phyloP scores from a whole-genome alignment of 2,797 vertebrate species.

The Steatocranus sp. region DNA sequence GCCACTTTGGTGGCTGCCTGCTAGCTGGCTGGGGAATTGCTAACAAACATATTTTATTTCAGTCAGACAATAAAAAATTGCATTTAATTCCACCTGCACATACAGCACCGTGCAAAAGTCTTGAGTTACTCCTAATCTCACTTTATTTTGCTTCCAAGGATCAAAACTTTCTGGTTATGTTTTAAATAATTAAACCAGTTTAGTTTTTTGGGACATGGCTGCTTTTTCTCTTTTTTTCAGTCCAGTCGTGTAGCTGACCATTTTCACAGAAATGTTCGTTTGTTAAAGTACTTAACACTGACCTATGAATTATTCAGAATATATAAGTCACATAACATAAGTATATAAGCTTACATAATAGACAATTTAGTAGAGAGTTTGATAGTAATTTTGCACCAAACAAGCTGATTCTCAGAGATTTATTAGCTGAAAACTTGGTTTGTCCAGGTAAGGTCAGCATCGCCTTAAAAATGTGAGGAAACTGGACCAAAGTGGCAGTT shows the following conservation, averaged over 20 bases:
- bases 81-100: neutral
- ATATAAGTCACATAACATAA: neutral
- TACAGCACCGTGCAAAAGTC: neutral
- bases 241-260: neutral
- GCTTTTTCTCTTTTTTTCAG: neutral
- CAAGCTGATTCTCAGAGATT: neutral
- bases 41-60: neutral
- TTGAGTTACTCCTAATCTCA: too few species aligned
- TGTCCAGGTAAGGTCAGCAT: fast-evolving
- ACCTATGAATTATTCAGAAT: neutral
- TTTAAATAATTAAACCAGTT: neutral
- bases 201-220: neutral
- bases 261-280: neutral
- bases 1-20: neutral
- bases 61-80: neutral
- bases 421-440: neutral
- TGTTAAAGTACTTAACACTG: neutral
- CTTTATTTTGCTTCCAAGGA: neutral
- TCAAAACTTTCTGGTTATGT: neutral
- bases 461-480: neutral
- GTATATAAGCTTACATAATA: neutral
- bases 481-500: neutral
- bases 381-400: neutral
- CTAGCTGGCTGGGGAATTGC: neutral
- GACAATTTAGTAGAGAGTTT: neutral